These are phyloP conservation scores for Carcina quercana DNA, from an alignment of 2,888 invertebrate genomes.

Conservation along the genomic window DNA sequence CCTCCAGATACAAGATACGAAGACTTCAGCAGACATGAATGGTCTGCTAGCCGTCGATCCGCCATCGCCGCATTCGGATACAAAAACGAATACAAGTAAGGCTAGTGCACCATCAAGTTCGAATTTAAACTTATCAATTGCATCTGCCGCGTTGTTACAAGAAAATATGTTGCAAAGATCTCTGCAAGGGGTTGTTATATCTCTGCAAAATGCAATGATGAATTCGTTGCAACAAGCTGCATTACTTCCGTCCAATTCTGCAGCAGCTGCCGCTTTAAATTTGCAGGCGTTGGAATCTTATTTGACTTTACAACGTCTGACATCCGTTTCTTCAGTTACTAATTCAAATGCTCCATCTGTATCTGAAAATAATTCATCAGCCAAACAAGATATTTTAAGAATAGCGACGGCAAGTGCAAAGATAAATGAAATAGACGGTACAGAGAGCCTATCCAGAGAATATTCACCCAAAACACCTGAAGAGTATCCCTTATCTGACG, in stretches of 20 bases:
- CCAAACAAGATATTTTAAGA: slow-evolving; percentile 80
- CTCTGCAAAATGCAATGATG: slow-evolving; percentile 89
- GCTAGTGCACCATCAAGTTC: slow-evolving; percentile 49
- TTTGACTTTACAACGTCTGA: slow-evolving; percentile 86
- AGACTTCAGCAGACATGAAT: slow-evolving; percentile 53
- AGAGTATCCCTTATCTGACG: slow-evolving; percentile 64
- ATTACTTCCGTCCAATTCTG: slow-evolving; percentile 85
- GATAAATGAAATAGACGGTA: slow-evolving; percentile 59
- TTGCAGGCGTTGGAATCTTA: slow-evolving; percentile 91
- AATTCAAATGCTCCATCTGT: slow-evolving; percentile 43
- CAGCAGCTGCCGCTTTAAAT: slow-evolving; percentile 88
- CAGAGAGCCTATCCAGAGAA: slow-evolving; percentile 48
- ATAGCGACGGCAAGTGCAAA: slow-evolving; percentile 74
- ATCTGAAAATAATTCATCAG: slow-evolving; percentile 49
- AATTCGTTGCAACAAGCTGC: slow-evolving; percentile 90
- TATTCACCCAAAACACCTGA: slow-evolving; percentile 66
- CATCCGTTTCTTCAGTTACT: slow-evolving; percentile 77
- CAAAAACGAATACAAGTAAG: slow-evolving; percentile 62
- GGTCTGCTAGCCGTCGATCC: slow-evolving; percentile 48
- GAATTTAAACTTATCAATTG: slow-evolving; percentile 67
- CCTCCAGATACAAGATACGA: slow-evolving; percentile 66
- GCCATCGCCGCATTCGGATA: slow-evolving; percentile 46
- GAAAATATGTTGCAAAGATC: slow-evolving; percentile 82
- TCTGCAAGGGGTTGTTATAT: slow-evolving; percentile 85
- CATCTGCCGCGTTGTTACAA: slow-evolving; percentile 75